Conservation (phyloP, 2,113 vertebrate genomes). For the Heterotilapia buettikoferi region DNA sequence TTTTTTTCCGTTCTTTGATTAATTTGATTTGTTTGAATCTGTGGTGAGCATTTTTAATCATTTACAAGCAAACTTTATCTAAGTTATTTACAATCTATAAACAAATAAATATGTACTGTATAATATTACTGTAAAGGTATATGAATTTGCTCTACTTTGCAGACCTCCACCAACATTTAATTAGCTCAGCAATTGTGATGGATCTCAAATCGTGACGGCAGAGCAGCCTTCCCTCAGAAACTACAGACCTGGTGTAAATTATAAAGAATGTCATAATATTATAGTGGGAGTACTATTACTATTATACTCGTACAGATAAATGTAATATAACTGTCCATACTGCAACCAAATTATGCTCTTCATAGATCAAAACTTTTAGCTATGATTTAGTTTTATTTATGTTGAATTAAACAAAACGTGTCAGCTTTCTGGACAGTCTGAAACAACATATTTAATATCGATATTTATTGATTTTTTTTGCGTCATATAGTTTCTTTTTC, state of each 20-base stretch:
- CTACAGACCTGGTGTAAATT: conserved; percentile 24
- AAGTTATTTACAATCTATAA: conserved; percentile 23
- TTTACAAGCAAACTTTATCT: conserved; percentile 21
- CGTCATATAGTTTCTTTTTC: not conserved
- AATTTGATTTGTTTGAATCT: conserved; percentile 36
- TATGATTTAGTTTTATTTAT: not conserved
- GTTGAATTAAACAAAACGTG: not conserved
- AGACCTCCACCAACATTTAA: not conserved
- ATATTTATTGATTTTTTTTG: not conserved
- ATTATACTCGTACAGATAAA: conserved; percentile 10
- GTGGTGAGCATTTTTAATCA: conserved; percentile 36
- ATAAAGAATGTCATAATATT: conserved; percentile 39
- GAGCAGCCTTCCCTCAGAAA: conserved; percentile 8
- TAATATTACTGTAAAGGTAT: conserved; percentile 20
- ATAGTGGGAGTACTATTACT: conserved; percentile 5
- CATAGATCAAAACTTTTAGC: not conserved
- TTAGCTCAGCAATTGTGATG: conserved; percentile 1
- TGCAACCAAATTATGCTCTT: not conserved
- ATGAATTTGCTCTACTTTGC: conserved; percentile 12
- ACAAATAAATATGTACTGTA: conserved; percentile 24
- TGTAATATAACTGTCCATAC: not conserved
- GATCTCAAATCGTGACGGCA: not conserved
- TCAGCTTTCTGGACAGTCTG: not conserved
- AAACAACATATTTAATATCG: not conserved
- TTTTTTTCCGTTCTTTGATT: conserved; percentile 12